Percentiles rank a stretch among this genome's conserved stretches.
Conservation (phyloP, 2,888 invertebrate species). For the Octonoba sinensis region DNA sequence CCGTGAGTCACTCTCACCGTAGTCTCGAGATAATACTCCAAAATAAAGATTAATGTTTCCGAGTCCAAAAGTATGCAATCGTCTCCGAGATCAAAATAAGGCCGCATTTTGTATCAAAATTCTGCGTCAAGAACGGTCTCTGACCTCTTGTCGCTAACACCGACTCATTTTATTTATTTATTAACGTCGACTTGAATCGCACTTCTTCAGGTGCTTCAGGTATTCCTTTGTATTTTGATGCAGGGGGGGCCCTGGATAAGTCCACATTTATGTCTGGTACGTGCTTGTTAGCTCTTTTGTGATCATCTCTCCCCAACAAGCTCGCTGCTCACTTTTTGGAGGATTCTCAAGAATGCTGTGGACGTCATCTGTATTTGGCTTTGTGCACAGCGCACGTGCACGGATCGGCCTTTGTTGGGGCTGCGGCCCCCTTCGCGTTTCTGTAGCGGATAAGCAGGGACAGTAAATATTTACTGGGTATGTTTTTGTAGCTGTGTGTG, state of each 20-base stretch:
- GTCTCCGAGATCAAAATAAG: too few relatives aligned
- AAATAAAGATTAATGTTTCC: too few relatives aligned
- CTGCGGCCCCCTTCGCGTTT: background rate
- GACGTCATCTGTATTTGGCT: background rate
- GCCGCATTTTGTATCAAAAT: too few relatives aligned
- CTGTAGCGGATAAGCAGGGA: background rate
- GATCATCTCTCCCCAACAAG: background rate
- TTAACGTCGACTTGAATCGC: too few relatives aligned
- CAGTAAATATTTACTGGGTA: slow-evolving; percentile 39
- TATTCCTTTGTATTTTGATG: background rate
- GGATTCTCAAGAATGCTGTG: slow-evolving; percentile 11
- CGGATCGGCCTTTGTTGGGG: background rate
- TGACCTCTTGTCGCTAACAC: too few relatives aligned
- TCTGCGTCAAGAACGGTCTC: too few relatives aligned
- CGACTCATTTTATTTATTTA: too few relatives aligned
- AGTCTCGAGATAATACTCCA: too few relatives aligned
- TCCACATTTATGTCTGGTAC: background rate
- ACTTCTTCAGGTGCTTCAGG: slow-evolving; percentile 17
- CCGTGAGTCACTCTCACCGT: too few relatives aligned
- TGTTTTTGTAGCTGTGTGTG: slow-evolving; percentile 33
- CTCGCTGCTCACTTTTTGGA: background rate
- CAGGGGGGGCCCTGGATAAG: background rate
- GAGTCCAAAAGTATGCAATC: too few relatives aligned
- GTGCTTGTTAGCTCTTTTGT: slow-evolving; percentile 25
- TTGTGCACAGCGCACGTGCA: slow-evolving; percentile 16